Evolutionary conservation across 2,797 vertebrate genomes (phyloP).

Genomic region (Notolepis coatsorum): DNA sequence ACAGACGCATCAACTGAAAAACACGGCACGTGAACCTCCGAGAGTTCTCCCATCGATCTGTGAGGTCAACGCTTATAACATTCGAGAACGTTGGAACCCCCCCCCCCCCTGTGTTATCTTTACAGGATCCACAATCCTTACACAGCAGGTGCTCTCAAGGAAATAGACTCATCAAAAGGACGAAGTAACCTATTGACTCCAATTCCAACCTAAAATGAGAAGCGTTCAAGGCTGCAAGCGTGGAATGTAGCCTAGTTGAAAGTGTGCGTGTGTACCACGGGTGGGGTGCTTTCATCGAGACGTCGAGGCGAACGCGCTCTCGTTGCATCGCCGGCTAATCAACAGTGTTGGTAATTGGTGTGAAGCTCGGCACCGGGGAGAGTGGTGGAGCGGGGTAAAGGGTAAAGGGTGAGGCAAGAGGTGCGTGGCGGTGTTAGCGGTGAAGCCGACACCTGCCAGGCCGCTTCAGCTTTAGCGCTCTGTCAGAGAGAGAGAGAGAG

Average conservation of each 20-base stretch:
- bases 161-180: conserved; percentile 36
- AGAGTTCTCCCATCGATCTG: conserved; percentile 40
- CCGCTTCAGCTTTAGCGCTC: conserved; percentile 50
- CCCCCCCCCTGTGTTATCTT: conserved; percentile 35
- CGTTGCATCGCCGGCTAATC: conserved; percentile 39
- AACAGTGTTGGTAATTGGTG: conserved; percentile 54
- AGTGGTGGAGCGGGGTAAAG: conserved; percentile 29
- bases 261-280: no score
- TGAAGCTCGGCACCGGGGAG: conserved; percentile 38
- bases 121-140: conserved; percentile 4
- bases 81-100: conserved; percentile 38
- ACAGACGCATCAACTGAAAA: background rate
- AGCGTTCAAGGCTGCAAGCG: conserved; percentile 5
- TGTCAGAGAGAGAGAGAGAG: background rate
- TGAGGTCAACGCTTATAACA: conserved; percentile 37
- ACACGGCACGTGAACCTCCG: conserved; percentile 21
- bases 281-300: conserved; percentile 1
- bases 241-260: background rate
- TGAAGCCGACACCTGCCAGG: conserved; percentile 47
- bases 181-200: conserved; percentile 18
- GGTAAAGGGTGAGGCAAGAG: conserved; percentile 40
- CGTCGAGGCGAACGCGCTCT: conserved; percentile 25
- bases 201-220: background rate
- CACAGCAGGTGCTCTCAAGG: conserved; percentile 33
- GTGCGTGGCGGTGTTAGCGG: conserved; percentile 28